phyloP scores from a whole-genome alignment of 2,888 invertebrate species.

The Physocephala rufipes region DNA sequence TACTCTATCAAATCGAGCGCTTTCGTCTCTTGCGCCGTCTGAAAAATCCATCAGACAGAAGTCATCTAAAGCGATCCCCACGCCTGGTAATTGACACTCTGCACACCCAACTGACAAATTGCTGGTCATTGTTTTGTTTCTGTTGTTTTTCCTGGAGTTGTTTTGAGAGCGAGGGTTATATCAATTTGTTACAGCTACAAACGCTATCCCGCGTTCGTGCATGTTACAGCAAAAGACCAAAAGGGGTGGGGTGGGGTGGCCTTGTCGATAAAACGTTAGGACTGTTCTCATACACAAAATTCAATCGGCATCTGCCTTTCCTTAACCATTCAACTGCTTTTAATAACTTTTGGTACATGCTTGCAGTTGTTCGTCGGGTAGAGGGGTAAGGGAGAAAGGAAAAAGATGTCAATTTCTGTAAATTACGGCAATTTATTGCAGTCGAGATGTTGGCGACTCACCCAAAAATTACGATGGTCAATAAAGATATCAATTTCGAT shows the following conservation, averaged over 20 bases:
- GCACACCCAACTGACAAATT: constrained; percentile 49
- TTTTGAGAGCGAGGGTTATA: not conserved
- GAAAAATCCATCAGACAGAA: not conserved
- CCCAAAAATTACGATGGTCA: constrained; percentile 22
- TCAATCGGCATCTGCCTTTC: too few species aligned
- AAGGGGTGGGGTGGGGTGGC: too few species aligned
- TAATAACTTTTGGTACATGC: not conserved
- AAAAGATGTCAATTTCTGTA: constrained; percentile 23
- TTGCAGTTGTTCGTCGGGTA: not conserved
- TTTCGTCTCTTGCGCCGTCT: not conserved
- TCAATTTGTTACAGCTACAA: constrained; percentile 10
- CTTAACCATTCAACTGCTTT: not conserved
- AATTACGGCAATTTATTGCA: constrained; percentile 35
- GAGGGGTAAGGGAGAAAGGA: not conserved
- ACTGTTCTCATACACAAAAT: too few species aligned
- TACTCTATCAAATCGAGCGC: not conserved
- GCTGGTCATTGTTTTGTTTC: constrained; percentile 39
- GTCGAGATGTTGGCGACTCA: not conserved
- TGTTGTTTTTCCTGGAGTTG: constrained; percentile 1
- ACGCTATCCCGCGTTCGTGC: not conserved
- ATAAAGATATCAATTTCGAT: constrained; percentile 32
- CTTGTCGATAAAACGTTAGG: too few species aligned
- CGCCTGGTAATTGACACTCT: constrained; percentile 46
- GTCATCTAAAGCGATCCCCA: not conserved
- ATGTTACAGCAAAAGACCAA: not conserved